Conservation (phyloP, 2,797 vertebrate genomes). For the Notoglanidium macrostoma region DNA sequence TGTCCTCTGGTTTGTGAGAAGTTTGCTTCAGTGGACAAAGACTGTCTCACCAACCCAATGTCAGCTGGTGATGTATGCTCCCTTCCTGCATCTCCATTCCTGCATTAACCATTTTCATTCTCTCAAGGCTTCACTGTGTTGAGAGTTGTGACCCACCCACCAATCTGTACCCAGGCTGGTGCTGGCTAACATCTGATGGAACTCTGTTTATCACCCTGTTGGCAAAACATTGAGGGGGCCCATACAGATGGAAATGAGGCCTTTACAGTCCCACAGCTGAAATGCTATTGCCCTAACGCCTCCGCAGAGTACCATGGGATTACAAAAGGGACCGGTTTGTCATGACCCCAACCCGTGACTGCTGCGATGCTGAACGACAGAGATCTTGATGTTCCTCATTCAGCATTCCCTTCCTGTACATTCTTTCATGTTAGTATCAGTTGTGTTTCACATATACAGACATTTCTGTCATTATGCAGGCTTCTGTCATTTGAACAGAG, state of each 20-base stretch:
- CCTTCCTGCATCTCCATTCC: constrained; percentile 11
- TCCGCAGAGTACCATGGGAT: constrained; percentile 50
- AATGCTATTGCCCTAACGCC: constrained; percentile 54
- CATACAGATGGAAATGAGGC: constrained; percentile 61
- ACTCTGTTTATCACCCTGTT: constrained; percentile 51
- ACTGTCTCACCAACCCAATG: not conserved
- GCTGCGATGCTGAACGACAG: constrained; percentile 28
- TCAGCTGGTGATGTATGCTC: not conserved
- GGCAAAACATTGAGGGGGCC: constrained; percentile 52
- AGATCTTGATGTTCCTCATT: constrained; percentile 43
- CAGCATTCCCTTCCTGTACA: constrained; percentile 15
- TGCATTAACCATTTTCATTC: constrained; percentile 27
- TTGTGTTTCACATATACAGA: constrained; percentile 32
- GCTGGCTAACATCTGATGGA: constrained; percentile 51
- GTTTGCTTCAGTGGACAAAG: constrained; percentile 8
- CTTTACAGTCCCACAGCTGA: constrained; percentile 52
- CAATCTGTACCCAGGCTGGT: constrained; percentile 56
- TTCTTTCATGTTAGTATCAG: constrained; percentile 35
- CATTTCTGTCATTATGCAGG: not conserved
- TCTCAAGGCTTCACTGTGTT: constrained; percentile 32
- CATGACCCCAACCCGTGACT: constrained; percentile 44
- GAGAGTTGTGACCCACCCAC: constrained; percentile 46
- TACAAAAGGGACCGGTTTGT: constrained; percentile 57
- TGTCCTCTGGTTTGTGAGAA: not conserved
- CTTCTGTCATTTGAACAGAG: constrained; percentile 20